Conservation (phyloP, 2,113 vertebrate genomes). For the Hemichromis elongatus region DNA sequence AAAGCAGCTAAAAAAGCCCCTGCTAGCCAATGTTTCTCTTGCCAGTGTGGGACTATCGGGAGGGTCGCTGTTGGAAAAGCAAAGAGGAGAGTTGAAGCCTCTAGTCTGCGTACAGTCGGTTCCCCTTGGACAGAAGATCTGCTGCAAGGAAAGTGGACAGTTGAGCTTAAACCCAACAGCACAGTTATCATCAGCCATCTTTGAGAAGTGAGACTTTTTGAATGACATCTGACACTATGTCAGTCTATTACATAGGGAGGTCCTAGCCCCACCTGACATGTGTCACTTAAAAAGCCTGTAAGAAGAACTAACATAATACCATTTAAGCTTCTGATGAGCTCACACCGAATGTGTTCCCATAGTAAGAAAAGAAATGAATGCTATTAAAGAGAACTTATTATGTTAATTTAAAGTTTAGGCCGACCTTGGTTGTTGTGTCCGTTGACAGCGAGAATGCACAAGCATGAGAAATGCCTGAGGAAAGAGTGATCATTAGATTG, state of each 20-base stretch:
- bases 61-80: neutral
- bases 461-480: conserved; percentile 63
- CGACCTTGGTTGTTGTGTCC: conserved; percentile 46
- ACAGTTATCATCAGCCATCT: neutral
- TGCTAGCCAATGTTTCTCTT: neutral
- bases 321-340: neutral
- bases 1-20: neutral
- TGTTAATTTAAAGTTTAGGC: neutral
- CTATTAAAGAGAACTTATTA: neutral
- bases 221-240: neutral
- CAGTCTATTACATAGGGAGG: neutral
- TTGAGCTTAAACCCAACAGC: neutral
- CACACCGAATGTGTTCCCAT: neutral
- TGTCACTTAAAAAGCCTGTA: neutral
- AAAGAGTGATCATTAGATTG: neutral
- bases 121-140: neutral
- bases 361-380: neutral
- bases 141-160: neutral
- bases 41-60: neutral
- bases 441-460: conserved; percentile 37
- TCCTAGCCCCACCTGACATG: neutral
- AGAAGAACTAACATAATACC: neutral
- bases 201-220: neutral
- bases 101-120: neutral
- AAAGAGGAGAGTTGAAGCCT: neutral